Conservation (phyloP, 92 coral and sea anemone species). For the Diadumene lineata region DNA sequence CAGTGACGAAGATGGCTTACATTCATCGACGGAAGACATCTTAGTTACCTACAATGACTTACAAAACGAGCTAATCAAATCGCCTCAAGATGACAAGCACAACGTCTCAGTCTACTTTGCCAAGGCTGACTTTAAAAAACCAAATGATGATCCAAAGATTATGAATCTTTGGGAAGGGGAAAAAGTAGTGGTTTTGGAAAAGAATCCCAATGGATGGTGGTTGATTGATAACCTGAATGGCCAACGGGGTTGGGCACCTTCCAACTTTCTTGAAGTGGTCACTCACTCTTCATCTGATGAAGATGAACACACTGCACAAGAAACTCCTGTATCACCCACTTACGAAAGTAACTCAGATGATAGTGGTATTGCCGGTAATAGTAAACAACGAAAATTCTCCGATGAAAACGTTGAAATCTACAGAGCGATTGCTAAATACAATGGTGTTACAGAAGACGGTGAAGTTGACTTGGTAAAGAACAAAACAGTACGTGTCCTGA, state of each 20-base stretch:
- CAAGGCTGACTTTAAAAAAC: conserved; percentile 30
- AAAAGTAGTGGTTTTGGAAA: conserved; percentile 17
- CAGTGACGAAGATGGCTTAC: not conserved
- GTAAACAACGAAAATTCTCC: not conserved
- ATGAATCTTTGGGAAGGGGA: conserved; percentile 22
- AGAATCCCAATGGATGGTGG: conserved; percentile 63
- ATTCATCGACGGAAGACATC: not conserved
- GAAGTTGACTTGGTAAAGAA: conserved; percentile 56
- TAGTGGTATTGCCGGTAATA: not conserved
- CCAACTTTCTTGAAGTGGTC: conserved; percentile 38
- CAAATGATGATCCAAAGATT: conserved; percentile 21
- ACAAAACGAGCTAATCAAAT: not conserved
- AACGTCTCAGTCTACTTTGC: conserved; percentile 2
- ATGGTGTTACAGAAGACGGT: conserved; percentile 43
- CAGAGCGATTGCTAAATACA: conserved; percentile 45
- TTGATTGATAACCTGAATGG: conserved; percentile 32
- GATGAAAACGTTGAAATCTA: conserved; percentile 2
- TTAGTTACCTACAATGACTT: not conserved
- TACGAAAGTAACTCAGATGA: not conserved
- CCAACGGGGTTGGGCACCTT: conserved; percentile 75
- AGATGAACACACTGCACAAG: not conserved
- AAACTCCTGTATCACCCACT: not conserved
- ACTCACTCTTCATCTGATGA: not conserved
- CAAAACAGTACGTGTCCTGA: conserved; percentile 52
- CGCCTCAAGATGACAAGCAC: not conserved